Conservation (phyloP, 2,888 invertebrate species). For the Caenorhabditis auriculariae region DNA sequence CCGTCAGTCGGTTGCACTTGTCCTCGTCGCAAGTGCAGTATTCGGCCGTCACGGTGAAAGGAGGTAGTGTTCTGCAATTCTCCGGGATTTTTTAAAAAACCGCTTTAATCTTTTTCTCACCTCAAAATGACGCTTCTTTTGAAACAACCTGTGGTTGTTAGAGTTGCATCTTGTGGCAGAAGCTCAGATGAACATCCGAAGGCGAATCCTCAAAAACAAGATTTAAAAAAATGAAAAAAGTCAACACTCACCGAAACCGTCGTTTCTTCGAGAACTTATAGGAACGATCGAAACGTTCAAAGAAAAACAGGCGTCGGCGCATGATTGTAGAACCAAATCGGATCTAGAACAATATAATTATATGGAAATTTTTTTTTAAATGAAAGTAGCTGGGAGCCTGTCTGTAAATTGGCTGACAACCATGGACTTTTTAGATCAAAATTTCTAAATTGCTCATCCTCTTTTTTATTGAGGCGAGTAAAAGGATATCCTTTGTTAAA, state of each 20-base stretch:
- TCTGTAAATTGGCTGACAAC: too few species aligned
- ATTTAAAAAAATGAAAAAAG: slow-evolving; percentile 5
- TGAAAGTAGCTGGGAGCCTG: too few species aligned
- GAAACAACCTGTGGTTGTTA: background rate
- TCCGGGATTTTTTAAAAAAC: slow-evolving; percentile 1
- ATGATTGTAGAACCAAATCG: slow-evolving; percentile 25
- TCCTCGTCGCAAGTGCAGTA: slow-evolving; percentile 17
- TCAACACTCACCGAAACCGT: slow-evolving; percentile 23
- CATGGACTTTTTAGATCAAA: too few species aligned
- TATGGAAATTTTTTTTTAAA: background rate
- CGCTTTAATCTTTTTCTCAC: too few species aligned
- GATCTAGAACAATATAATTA: slow-evolving; percentile 7
- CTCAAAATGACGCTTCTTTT: background rate
- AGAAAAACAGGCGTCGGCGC: slow-evolving; percentile 25
- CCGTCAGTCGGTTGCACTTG: slow-evolving; percentile 21
- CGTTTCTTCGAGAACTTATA: slow-evolving; percentile 6
- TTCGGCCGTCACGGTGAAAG: slow-evolving; percentile 14
- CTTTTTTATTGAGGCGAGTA: too few species aligned
- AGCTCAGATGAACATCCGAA: slow-evolving; percentile 11
- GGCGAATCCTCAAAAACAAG: slow-evolving; percentile 4
- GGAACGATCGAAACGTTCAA: slow-evolving; percentile 26
- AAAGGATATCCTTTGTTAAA: too few species aligned
- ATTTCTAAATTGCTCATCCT: too few species aligned
- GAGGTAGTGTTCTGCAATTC: slow-evolving; percentile 17
- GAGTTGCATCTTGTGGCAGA: slow-evolving; percentile 5